These are phyloP conservation scores for Elachura formosa DNA, from an alignment of 2,113 vertebrate species.

Conservation along the genomic window DNA sequence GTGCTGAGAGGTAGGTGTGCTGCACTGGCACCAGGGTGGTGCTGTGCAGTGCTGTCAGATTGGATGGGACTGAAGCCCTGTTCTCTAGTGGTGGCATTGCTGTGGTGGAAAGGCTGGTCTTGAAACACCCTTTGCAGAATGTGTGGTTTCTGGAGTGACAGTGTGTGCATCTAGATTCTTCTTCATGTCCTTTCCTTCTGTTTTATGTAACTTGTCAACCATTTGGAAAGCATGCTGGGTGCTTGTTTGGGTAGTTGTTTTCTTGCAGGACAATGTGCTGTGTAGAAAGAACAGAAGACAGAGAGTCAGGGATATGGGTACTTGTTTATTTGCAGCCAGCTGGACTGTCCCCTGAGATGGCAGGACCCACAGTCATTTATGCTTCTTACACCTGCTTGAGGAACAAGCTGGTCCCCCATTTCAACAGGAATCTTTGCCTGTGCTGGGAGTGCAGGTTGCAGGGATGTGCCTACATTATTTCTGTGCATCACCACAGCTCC, in stretches of 20 bases:
- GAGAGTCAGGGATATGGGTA: background rate
- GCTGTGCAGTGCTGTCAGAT: background rate
- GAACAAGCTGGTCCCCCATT: background rate
- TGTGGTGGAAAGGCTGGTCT: fast-evolving
- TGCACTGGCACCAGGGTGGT: background rate
- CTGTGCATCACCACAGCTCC: background rate
- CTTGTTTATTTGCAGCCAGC: background rate
- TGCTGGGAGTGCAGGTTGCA: fast-evolving
- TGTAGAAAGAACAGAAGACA: background rate
- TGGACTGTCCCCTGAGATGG: background rate
- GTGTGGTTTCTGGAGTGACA: background rate
- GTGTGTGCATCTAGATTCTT: background rate
- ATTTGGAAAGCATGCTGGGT: background rate
- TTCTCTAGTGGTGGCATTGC: background rate
- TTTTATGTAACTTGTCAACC: background rate
- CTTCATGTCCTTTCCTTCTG: fast-evolving
- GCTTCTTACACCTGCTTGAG: background rate
- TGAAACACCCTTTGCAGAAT: background rate
- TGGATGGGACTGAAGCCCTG: background rate
- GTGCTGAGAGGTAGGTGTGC: background rate
- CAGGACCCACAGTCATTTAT: background rate
- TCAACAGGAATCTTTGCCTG: background rate
- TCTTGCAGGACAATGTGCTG: background rate
- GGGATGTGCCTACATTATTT: background rate
- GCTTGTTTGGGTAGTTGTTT: background rate